Percentiles rank a stretch among this genome's conserved stretches.
Conservation (phyloP, 2,888 invertebrate species). For the Nebria brevicollis region DNA sequence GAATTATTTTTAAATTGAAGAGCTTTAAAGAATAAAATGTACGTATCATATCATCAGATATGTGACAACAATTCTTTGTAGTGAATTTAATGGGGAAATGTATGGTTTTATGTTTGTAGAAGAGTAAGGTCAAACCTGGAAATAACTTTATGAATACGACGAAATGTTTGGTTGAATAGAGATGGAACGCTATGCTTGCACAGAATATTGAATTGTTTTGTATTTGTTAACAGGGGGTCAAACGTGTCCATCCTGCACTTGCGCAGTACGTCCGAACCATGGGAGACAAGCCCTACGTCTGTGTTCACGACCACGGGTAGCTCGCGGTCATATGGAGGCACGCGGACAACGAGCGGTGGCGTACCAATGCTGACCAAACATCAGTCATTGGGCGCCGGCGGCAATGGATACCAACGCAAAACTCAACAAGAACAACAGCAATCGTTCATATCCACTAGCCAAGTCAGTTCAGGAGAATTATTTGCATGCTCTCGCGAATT, state of each 20-base stretch:
- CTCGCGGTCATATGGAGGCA: slow-evolving; percentile 54
- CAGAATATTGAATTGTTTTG: slow-evolving; percentile 15
- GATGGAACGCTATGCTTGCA: background rate
- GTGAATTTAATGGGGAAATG: background rate
- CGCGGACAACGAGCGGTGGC: slow-evolving; percentile 51
- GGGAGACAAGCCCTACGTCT: slow-evolving; percentile 63
- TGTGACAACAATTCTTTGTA: too few species aligned
- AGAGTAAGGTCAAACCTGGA: background rate
- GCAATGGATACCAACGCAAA: slow-evolving; percentile 48
- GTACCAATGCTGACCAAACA: slow-evolving; percentile 57
- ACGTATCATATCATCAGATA: too few species aligned
- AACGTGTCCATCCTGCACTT: slow-evolving; percentile 69
- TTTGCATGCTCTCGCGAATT: slow-evolving; percentile 66
- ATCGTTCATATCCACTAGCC: slow-evolving; percentile 58
- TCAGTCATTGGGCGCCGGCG: slow-evolving; percentile 56
- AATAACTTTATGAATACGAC: background rate
- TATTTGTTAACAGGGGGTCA: slow-evolving; percentile 62
- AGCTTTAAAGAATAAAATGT: too few species aligned
- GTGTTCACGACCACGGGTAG: slow-evolving; percentile 55
- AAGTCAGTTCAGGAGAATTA: slow-evolving; percentile 63
- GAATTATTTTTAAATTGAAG: too few species aligned
- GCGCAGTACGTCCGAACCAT: slow-evolving; percentile 67
- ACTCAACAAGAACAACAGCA: slow-evolving; percentile 52
- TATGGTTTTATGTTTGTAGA: background rate
- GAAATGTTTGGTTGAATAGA: background rate